These are phyloP conservation scores for Cherax quadricarinatus DNA, from an alignment of 1,140 invertebrate genomes.

Conservation along the genomic window DNA sequence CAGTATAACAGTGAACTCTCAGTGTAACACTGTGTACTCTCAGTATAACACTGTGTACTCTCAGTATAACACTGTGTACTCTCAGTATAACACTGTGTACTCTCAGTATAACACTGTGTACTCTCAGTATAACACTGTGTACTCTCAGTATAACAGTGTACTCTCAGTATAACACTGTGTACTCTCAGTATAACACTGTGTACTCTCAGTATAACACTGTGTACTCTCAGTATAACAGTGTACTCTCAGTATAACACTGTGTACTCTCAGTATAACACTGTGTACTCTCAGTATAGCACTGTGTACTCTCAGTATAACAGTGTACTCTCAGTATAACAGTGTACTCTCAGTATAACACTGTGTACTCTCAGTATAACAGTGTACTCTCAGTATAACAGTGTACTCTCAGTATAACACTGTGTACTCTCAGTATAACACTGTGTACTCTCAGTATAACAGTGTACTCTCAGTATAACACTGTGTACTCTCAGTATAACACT, in stretches of 20 bases:
- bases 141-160: constrained; percentile 9
- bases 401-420: constrained; percentile 27
- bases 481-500: neutral
- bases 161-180: too few species aligned
- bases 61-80: constrained; percentile 12
- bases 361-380: constrained; percentile 24
- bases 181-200: constrained; percentile 17
- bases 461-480: constrained; percentile 8
- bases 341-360: neutral
- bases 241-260: neutral
- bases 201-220: neutral
- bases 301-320: constrained; percentile 24
- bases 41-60: constrained; percentile 12
- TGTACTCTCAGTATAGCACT: neutral
- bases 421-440: neutral
- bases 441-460: constrained; percentile 24
- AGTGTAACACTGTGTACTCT: neutral
- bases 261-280: constrained; percentile 27
- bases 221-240: constrained; percentile 14
- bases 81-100: too few species aligned
- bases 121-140: too few species aligned
- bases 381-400: neutral
- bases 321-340: constrained; percentile 7
- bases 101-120: constrained; percentile 12
- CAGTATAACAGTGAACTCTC: too few species aligned